Conservation (phyloP, 2,113 vertebrate species). For the Mellivora capensis region DNA sequence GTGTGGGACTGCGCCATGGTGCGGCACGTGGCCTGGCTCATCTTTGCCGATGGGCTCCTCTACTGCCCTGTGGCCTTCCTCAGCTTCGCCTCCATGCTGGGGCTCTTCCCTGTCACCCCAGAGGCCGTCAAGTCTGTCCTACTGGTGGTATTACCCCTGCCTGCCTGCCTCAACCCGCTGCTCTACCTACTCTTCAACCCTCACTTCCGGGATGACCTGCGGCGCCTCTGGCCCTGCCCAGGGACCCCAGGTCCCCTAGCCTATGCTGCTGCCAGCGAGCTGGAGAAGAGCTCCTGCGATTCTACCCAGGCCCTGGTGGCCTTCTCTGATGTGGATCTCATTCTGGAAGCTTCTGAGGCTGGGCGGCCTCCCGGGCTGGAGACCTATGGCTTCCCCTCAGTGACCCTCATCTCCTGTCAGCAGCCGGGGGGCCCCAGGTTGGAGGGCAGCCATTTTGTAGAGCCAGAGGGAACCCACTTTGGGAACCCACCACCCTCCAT, state of each 20-base stretch:
- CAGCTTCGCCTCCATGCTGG: slow-evolving; percentile 91
- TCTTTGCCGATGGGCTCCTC: slow-evolving; percentile 94
- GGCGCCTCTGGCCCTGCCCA: slow-evolving; percentile 80
- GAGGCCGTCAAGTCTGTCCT: slow-evolving; percentile 93
- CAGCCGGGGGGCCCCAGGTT: slow-evolving; percentile 78
- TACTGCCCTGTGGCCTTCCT: slow-evolving; percentile 96
- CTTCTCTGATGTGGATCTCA: slow-evolving; percentile 84
- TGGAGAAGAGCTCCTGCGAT: slow-evolving; percentile 93
- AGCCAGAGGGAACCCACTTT: slow-evolving; percentile 77
- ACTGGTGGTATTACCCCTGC: slow-evolving; percentile 92
- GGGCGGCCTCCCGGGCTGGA: slow-evolving; percentile 70
- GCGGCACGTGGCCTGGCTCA: slow-evolving; percentile 95
- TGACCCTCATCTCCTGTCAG: slow-evolving; percentile 87
- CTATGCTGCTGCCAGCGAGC: slow-evolving; percentile 80
- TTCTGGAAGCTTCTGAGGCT: slow-evolving; percentile 79
- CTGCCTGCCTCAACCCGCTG: slow-evolving; percentile 93
- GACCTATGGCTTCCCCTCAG: slow-evolving; percentile 79
- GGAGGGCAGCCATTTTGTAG: slow-evolving; percentile 72
- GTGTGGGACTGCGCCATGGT: slow-evolving; percentile 95
- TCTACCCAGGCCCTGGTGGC: slow-evolving; percentile 90
- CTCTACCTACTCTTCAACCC: slow-evolving; percentile 94
- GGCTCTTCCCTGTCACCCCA: slow-evolving; percentile 90
- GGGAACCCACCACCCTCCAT: slow-evolving; percentile 59
- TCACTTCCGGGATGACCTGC: slow-evolving; percentile 88
- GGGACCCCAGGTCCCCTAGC: slow-evolving; percentile 76